Conservation (phyloP, 1,140 invertebrate genomes). For the Metaphire vulgaris region DNA sequence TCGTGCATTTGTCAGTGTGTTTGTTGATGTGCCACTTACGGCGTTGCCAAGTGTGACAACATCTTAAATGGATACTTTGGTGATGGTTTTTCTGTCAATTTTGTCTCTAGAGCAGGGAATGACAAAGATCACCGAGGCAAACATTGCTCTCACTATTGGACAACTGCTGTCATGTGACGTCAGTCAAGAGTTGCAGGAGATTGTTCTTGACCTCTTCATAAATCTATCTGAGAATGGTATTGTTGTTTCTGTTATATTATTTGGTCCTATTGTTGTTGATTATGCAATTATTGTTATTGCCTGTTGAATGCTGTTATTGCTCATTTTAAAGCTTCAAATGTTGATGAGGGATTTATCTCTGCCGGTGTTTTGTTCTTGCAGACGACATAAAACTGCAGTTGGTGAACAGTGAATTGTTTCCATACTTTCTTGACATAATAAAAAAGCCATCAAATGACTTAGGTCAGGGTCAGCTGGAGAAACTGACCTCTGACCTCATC, state of each 20-base stretch:
- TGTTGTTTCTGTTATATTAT: constrained; percentile 22
- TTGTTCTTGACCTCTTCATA: constrained; percentile 49
- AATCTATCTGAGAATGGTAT: constrained; percentile 50
- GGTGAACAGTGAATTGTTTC: constrained; percentile 66
- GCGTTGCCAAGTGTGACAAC: too few relatives aligned
- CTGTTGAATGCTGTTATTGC: too few relatives aligned
- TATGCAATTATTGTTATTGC: not conserved
- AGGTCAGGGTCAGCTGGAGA: constrained; percentile 67
- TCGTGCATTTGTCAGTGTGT: too few relatives aligned
- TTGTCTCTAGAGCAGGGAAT: constrained; percentile 39
- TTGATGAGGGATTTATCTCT: too few relatives aligned
- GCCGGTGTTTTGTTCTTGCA: constrained; percentile 50
- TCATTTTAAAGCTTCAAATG: too few relatives aligned
- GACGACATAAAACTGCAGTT: constrained; percentile 69
- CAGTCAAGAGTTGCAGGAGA: constrained; percentile 35
- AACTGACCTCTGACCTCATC: constrained; percentile 76
- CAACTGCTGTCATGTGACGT: constrained; percentile 33
- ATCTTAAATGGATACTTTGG: too few relatives aligned
- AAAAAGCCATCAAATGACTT: constrained; percentile 54
- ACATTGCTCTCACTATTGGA: constrained; percentile 35
- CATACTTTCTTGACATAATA: constrained; percentile 62
- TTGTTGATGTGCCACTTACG: too few relatives aligned
- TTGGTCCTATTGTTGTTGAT: not conserved
- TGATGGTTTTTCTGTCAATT: not conserved
- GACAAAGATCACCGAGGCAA: constrained; percentile 34